Base-by-base conservation (phyloP, 1,140 invertebrate species). In the Elysia chlorotica region DNA sequence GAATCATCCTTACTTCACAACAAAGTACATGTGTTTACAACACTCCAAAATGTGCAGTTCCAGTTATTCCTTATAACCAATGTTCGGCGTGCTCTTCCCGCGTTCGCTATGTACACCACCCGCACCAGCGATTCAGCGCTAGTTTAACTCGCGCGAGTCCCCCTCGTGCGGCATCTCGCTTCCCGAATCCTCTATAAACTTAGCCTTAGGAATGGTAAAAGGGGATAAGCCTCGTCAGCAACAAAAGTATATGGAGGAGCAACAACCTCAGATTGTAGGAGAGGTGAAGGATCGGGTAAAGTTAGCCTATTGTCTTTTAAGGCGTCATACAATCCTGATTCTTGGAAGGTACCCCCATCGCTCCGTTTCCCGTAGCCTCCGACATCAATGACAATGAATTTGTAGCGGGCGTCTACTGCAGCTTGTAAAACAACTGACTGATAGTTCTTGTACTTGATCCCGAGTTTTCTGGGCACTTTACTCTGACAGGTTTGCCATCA, bases 161-260 rank as follows among this genome's bases (percentile, higher is more conserved):
- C n/a, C n/a, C n/a, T n/a, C n/a, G n/a, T n/a, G n/a, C n/a, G n/a
- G n/a, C n/a, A n/a, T n/a, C n/a, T n/a, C n/a, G n/a, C n/a, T n/a
- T n/a, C n/a, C n/a, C n/a, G n/a, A n/a, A n/a, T n/a, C n/a, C n/a
- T n/a, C n/a, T n/a, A n/a, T n/a, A n/a, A n/a, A n/a, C n/a, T n/a
- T n/a, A n/a, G n/a, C n/a, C n/a, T n/a, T n/a, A 89, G 65, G 72
- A 86, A 82, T 21, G 76, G 73, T 38, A 59, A 76, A 65, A 90
- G 76, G 37, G 82, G 77, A 83, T 89, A 89, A 65, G 87, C 87
- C 74, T 89, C 87, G 80, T 89, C 88, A 28, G 83, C 88, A 59
- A 89, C 79, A 69, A 89, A 83, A 35, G 86, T 82, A 76, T 82
- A 85, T 21, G 88, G 87, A n/a, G n/a, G n/a, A 17, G 56, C 28